Evolutionary conservation across 2,888 invertebrate genomes (phyloP).

Genomic region (Argyresthia albistria): DNA sequence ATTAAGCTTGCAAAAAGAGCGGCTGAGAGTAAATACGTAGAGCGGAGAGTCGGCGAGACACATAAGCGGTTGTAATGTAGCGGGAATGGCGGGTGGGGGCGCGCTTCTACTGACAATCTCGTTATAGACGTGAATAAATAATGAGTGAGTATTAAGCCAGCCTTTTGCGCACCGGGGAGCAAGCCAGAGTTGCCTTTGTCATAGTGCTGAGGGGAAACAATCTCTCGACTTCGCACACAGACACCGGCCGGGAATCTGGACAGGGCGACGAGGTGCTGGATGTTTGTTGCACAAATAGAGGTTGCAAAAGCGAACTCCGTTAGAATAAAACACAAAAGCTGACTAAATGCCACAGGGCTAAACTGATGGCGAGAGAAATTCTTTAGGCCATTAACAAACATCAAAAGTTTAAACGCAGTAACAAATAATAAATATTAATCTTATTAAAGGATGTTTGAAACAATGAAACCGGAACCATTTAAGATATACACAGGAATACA

Average conservation of each 20-base stretch:
- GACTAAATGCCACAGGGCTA: too few species aligned
- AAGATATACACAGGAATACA: too few species aligned
- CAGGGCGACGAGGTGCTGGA: too few species aligned
- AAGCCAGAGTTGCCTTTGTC: constrained; percentile 54
- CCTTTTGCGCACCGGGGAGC: constrained; percentile 33
- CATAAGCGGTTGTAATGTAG: constrained; percentile 21
- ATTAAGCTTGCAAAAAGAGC: constrained; percentile 44
- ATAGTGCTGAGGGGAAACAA: not conserved
- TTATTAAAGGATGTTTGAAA: too few species aligned
- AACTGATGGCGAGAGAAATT: too few species aligned
- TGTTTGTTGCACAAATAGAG: too few species aligned
- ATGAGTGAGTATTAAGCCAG: constrained; percentile 62
- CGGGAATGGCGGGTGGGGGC: constrained; percentile 20
- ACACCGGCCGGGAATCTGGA: not conserved
- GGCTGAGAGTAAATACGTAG: constrained; percentile 45
- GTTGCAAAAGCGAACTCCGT: too few species aligned
- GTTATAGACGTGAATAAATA: constrained; percentile 70
- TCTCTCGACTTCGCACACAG: not conserved
- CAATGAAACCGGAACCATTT: too few species aligned
- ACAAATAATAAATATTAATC: too few species aligned
- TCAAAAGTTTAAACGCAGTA: too few species aligned
- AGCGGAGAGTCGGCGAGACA: constrained; percentile 31
- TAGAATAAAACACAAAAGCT: too few species aligned
- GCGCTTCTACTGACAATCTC: constrained; percentile 60
- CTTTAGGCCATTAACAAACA: too few species aligned